Base-by-base conservation (phyloP, 2,888 invertebrate species). In the Coleophora flavipennella region DNA sequence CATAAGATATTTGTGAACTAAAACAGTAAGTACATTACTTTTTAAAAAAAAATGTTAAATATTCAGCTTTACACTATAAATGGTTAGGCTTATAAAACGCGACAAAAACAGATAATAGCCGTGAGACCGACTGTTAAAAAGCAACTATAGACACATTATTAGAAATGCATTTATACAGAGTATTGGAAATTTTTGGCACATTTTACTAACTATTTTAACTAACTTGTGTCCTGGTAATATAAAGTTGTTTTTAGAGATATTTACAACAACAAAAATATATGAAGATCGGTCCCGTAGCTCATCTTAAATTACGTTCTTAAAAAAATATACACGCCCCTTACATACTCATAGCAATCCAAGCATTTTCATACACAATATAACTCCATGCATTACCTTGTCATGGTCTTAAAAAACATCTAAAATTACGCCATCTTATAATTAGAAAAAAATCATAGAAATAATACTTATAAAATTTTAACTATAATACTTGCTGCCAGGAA, bases 351-450 rank as follows among this genome's bases (percentile, higher is more conserved):
- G 20, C 20, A 20, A 20, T 20, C 20, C 67, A 70, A 72, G 68
- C 70, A 67, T 64, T 61, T 58, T 57, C 60, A 63, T 64, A 72
- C 59, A 33, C 36, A 40, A 14, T 32, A 34, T 11, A 9, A 64
- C 61, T 50, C 57, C 73, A 74, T 71, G 64, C 72, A 68, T 62
- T 66, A 68, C 71, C 75, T 78, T 81, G 83, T 81, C 84, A 83
- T 80, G 81, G 71, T 75, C 67, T 69, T 73, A 68, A 64, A 67
- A 74, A 79, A 79, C 76, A 77, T 72, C 79, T 79, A 73, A 77
- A 64, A 73, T 67, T 75, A 81, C 80, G 83, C 81, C 81, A 81
- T 83, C 84, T 80, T 81, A 80, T 50, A 62, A 55, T 60, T 66
- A 67, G 59, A 52, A 63, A 70, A 68, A 68, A 63, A 54, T 63